These are phyloP conservation scores for Scytalopus superciliaris DNA, from an alignment of 2,113 vertebrate species.

Conservation along the genomic window DNA sequence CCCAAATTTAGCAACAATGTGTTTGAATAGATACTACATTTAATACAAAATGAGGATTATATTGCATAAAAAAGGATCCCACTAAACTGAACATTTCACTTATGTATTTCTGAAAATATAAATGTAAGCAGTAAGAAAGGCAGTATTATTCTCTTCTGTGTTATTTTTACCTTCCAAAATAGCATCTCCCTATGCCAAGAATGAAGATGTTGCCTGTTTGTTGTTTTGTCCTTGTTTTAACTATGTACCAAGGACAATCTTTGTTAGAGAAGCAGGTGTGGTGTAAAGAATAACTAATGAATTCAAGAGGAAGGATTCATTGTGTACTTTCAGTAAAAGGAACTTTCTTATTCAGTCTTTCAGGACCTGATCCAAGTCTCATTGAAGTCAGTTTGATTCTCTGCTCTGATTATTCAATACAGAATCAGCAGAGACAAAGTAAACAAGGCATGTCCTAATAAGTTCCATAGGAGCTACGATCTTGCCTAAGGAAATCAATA, in stretches of 20 bases:
- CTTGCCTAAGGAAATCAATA: slow-evolving; percentile 7
- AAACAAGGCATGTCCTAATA: slow-evolving; percentile 6
- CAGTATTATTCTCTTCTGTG: neutral
- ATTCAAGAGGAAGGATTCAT: neutral
- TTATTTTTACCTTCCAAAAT: slow-evolving; percentile 20
- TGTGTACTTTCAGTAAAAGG: slow-evolving; percentile 10
- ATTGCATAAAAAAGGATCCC: neutral
- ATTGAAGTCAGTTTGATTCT: slow-evolving; percentile 28
- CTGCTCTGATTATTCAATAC: slow-evolving; percentile 28
- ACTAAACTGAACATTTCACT: neutral
- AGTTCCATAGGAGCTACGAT: neutral
- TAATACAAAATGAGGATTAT: neutral
- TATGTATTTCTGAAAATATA: neutral
- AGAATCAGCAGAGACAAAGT: slow-evolving; percentile 21
- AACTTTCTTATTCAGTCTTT: slow-evolving; percentile 36
- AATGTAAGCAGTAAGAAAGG: neutral
- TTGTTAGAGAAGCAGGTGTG: neutral
- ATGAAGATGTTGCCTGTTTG: neutral
- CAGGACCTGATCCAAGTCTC: neutral
- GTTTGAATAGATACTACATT: neutral
- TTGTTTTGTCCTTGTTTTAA: slow-evolving; percentile 28
- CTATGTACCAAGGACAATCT: neutral
- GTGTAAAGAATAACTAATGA: slow-evolving; percentile 7
- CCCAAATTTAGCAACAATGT: neutral
- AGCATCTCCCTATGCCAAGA: neutral